Conservation (phyloP, 2,113 vertebrate species). For the Merops nubicus region DNA sequence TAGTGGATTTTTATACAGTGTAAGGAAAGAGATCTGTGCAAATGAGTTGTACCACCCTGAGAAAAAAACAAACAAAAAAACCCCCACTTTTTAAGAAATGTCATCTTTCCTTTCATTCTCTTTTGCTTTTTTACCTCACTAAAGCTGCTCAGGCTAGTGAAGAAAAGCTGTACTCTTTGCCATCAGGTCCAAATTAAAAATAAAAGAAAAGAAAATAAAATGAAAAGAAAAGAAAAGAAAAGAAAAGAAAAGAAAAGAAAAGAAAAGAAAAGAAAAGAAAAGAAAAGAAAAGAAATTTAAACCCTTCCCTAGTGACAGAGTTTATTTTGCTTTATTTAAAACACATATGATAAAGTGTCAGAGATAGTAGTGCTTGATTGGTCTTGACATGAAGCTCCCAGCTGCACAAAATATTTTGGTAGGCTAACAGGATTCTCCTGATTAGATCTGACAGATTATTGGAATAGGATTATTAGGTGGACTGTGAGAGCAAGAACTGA, state of each 20-base stretch:
- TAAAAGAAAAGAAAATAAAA: background rate
- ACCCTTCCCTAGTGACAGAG: fast-evolving
- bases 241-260: background rate
- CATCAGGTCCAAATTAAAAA: background rate
- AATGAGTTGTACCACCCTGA: background rate
- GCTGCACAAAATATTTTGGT: background rate
- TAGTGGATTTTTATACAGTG: background rate
- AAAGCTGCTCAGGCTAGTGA: background rate
- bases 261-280: background rate
- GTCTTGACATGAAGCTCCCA: background rate
- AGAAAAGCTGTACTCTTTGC: background rate
- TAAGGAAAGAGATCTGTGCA: background rate
- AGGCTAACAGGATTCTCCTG: background rate
- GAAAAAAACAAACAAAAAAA: fast-evolving
- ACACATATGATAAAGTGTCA: background rate
- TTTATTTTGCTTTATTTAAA: background rate
- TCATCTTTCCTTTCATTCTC: background rate
- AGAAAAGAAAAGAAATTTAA: background rate
- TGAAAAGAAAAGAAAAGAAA: background rate
- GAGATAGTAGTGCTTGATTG: background rate
- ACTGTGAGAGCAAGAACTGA: background rate
- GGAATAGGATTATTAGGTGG: background rate
- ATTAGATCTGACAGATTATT: conserved; percentile 27
- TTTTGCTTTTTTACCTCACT: background rate
- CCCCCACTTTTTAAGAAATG: background rate